Base-by-base conservation (phyloP, 2,113 vertebrate species). In the Sceloporus tristichus region DNA sequence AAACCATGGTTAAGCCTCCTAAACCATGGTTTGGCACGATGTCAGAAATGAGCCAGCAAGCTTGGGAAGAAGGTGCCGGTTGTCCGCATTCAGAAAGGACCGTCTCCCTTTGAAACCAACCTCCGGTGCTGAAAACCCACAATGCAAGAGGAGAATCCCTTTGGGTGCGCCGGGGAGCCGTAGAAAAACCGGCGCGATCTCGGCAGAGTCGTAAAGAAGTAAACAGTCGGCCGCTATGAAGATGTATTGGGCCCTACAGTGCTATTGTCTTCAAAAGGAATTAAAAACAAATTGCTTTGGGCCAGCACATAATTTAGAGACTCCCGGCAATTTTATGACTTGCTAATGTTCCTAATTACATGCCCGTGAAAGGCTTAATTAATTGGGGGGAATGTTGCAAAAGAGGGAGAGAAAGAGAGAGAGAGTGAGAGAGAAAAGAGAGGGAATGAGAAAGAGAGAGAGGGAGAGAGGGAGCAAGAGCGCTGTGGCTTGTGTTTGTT, bases 341-440 rank as follows among this genome's bases (percentile, higher is more conserved):
- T 98, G 98, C 98, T 99, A 99, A 99, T 99, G 98, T 98, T 98
- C 98, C 98, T 99, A 99, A 99, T 99, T 99, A 99, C 98, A 99
- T 98, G 98, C 98, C 98, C 97, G 98, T 99, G 98, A 99, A 99
- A 99, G 98, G 98, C 98, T 99, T 99, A 99, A 99, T 99, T 99
- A 99, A 99, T 99, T 98, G 98, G 97, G 97, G 86, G 98, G 97
- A 34, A 98, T 98, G 97, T 96, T 97, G 96, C 96, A 98, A 98
- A 97, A 97, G 96, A 96, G 97, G 54, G n/a, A 59, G 66, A 59
- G 18, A 80, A 65, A 54, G 76, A 54, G 65, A 70, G 62, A 18
- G 42, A n/a, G 29, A 11, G n/a, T 25, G 42, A 86, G 29, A 25
- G 40, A 3, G 7, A 65, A 97, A 97, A 97, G 96, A 96, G 97